A percentile compares a stretch with the other conserved stretches of the same genome.
These are phyloP conservation scores for Drosophila triauraria DNA, from an alignment of 1,140 invertebrate genomes.

Conservation along the genomic window DNA sequence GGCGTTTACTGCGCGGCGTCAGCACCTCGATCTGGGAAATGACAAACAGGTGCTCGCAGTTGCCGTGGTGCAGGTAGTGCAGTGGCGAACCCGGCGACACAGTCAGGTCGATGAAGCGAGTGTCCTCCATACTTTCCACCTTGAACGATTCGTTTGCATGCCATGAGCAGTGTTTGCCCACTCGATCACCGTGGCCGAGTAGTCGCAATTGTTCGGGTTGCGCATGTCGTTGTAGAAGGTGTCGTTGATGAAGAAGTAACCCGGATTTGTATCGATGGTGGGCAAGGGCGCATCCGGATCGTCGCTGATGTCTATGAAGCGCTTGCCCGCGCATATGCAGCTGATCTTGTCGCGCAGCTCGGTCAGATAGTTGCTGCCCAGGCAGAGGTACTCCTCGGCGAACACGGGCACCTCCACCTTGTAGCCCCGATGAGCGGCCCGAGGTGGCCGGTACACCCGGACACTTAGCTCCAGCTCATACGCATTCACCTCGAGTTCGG, in stretches of 20 bases:
- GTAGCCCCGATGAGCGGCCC: slow-evolving; percentile 60
- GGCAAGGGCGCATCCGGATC: slow-evolving; percentile 85
- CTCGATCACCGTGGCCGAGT: slow-evolving; percentile 87
- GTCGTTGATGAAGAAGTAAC: slow-evolving; percentile 92
- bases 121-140: slow-evolving; percentile 87
- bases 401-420: slow-evolving; percentile 85
- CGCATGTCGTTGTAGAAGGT: slow-evolving; percentile 92
- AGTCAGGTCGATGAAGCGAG: slow-evolving; percentile 88
- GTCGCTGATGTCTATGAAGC: slow-evolving; percentile 88
- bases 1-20: slow-evolving; percentile 42
- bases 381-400: slow-evolving; percentile 87
- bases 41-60: slow-evolving; percentile 94
- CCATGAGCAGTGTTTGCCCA: slow-evolving; percentile 87
- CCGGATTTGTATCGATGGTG: slow-evolving; percentile 86
- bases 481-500: slow-evolving; percentile 13
- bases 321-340: slow-evolving; percentile 88
- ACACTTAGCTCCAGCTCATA: slow-evolving; percentile 83
- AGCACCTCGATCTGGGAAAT: slow-evolving; percentile 90
- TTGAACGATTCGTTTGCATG: slow-evolving; percentile 86
- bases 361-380: slow-evolving; percentile 88
- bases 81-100: slow-evolving; percentile 90
- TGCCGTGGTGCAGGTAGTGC: slow-evolving; percentile 94
- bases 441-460: slow-evolving; percentile 85
- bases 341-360: slow-evolving; percentile 89
- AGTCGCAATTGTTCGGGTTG: slow-evolving; percentile 87